Conservation (phyloP, 2,888 invertebrate genomes). For the Eulithis prunata region DNA sequence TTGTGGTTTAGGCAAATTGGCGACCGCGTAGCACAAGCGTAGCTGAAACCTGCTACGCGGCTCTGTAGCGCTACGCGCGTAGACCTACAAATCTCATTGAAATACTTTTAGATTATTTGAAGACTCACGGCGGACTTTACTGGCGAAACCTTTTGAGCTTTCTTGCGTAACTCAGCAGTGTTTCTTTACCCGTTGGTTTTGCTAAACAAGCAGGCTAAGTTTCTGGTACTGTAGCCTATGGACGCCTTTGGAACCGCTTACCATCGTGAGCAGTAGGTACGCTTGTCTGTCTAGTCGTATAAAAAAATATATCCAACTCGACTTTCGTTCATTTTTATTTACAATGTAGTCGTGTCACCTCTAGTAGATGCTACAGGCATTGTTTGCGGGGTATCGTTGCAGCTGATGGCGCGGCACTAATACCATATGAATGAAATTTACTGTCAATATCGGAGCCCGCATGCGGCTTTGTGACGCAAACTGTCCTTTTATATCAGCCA, state of each 20-base stretch:
- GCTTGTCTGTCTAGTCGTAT: no score
- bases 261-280: no score
- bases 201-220: no score
- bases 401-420: constrained; percentile 84
- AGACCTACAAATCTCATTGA: constrained; percentile 52
- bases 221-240: no score
- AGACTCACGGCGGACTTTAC: background rate
- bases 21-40: constrained; percentile 51
- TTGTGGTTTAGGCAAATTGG: constrained; percentile 56
- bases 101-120: background rate
- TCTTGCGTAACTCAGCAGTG: no score
- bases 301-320: no score
- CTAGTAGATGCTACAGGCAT: constrained; percentile 41
- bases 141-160: no score
- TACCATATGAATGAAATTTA: constrained; percentile 84
- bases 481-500: constrained; percentile 79
- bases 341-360: constrained; percentile 6
- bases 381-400: constrained; percentile 72
- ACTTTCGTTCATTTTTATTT: background rate
- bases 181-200: no score
- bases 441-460: constrained; percentile 84
- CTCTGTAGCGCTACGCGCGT: constrained; percentile 44
- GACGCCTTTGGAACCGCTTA: no score
- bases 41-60: constrained; percentile 61
- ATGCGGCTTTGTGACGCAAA: constrained; percentile 83